These are phyloP conservation scores for Amblyteles armatorius DNA, from an alignment of 2,888 invertebrate species.

Conservation along the genomic window DNA sequence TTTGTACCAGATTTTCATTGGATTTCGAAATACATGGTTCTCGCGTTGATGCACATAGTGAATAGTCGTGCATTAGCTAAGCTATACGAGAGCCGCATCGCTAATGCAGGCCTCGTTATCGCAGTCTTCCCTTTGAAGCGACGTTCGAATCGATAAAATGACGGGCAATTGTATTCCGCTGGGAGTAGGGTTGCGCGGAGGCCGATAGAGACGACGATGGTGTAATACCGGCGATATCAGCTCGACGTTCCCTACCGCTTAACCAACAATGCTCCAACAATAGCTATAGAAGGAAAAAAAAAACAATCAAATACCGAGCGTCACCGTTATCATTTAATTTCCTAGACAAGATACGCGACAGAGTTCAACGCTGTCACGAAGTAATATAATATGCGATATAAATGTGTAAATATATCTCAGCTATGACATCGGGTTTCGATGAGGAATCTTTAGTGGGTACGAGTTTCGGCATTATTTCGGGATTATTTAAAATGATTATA, in stretches of 20 bases:
- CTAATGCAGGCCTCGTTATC: constrained; percentile 55
- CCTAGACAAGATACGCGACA: constrained; percentile 53
- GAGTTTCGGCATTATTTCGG: too few species aligned
- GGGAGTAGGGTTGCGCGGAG: constrained; percentile 2
- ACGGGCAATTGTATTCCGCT: constrained; percentile 59
- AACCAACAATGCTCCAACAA: constrained; percentile 44
- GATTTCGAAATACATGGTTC: not conserved
- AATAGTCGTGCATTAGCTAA: constrained; percentile 48
- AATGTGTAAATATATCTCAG: too few species aligned
- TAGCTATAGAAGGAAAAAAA: constrained; percentile 40
- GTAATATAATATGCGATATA: too few species aligned
- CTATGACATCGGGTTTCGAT: too few species aligned
- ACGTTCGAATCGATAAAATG: constrained; percentile 66
- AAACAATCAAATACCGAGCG: not conserved
- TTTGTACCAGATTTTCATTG: constrained; percentile 2
- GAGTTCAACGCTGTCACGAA: constrained; percentile 38
- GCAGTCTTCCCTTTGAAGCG: constrained; percentile 40
- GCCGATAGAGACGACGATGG: constrained; percentile 38
- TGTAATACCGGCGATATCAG: constrained; percentile 19
- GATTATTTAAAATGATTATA: too few species aligned
- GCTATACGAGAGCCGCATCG: constrained; percentile 51
- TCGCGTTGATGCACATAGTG: constrained; percentile 5
- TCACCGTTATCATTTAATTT: constrained; percentile 57
- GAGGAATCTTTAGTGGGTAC: too few species aligned
- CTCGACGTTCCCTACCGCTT: constrained; percentile 26